Evolutionary conservation across 2,888 invertebrate genomes (phyloP).

Genomic region (Drosophila formosana): DNA sequence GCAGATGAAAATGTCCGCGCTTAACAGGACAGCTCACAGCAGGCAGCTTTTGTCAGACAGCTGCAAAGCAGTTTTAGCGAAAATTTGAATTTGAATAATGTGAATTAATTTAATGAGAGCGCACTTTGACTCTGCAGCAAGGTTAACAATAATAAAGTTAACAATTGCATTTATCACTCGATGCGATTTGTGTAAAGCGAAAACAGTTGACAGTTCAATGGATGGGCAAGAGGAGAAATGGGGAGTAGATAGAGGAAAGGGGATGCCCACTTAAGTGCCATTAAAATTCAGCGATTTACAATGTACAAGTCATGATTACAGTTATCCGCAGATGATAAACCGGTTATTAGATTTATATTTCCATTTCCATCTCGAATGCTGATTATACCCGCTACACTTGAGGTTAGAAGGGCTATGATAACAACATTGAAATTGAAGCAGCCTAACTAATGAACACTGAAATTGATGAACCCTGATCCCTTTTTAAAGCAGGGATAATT

Average conservation of each 20-base stretch:
- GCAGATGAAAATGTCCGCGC: not conserved
- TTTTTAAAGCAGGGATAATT: no score
- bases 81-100: constrained; percentile 9
- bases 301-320: constrained; percentile 66
- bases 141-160: not conserved
- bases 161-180: constrained; percentile 1
- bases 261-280: constrained; percentile 52
- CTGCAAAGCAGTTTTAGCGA: not conserved
- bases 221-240: not conserved
- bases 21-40: constrained; percentile 1
- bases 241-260: not conserved
- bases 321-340: constrained; percentile 54
- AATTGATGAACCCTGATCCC: no score
- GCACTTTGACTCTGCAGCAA: not conserved
- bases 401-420: constrained; percentile 9
- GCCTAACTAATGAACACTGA: constrained; percentile 3
- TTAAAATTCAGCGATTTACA: constrained; percentile 62
- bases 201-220: constrained; percentile 16
- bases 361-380: not conserved
- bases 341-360: constrained; percentile 42
- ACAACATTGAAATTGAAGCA: not conserved
- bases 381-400: no score
- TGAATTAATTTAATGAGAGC: no score
- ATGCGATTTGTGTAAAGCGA: not conserved
- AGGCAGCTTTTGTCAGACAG: constrained; percentile 12